Conservation (phyloP, 2,888 invertebrate genomes). For the Ctena decussata region DNA sequence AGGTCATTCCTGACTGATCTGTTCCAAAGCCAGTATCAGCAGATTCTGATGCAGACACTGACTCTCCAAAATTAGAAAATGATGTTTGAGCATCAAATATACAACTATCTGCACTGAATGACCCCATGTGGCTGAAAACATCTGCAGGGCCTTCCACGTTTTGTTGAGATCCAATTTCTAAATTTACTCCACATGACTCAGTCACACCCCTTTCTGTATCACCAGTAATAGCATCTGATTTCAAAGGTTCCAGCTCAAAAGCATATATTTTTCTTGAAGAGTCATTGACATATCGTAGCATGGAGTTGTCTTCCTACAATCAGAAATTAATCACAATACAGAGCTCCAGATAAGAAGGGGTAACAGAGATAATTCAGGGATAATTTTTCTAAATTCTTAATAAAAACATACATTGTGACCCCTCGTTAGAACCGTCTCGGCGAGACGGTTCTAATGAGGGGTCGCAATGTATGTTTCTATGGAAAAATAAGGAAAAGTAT, state of each 20-base stretch:
- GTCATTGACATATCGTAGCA: constrained; percentile 88
- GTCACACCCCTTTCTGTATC: neutral
- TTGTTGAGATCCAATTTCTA: constrained; percentile 7
- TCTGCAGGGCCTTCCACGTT: constrained; percentile 28
- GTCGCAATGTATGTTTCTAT: too few species aligned
- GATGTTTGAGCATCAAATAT: constrained; percentile 3
- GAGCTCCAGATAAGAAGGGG: too few species aligned
- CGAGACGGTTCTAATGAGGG: too few species aligned
- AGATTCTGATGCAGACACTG: neutral
- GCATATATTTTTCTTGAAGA: constrained; percentile 85
- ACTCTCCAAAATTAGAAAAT: neutral
- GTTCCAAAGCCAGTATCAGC: neutral
- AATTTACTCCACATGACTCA: neutral
- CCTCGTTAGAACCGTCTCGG: too few species aligned
- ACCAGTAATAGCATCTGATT: neutral
- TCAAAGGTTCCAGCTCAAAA: constrained; percentile 81
- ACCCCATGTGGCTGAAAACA: constrained; percentile 66
- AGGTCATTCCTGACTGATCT: neutral
- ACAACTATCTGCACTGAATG: constrained; percentile 35
- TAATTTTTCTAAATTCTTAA: too few species aligned
- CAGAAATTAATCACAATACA: too few species aligned
- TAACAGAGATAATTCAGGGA: too few species aligned
- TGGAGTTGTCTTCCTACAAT: constrained; percentile 88
- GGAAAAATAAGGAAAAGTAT: too few species aligned
- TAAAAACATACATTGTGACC: too few species aligned